Conservation (phyloP, 2,888 invertebrate species). For the Drosophila monieri region DNA sequence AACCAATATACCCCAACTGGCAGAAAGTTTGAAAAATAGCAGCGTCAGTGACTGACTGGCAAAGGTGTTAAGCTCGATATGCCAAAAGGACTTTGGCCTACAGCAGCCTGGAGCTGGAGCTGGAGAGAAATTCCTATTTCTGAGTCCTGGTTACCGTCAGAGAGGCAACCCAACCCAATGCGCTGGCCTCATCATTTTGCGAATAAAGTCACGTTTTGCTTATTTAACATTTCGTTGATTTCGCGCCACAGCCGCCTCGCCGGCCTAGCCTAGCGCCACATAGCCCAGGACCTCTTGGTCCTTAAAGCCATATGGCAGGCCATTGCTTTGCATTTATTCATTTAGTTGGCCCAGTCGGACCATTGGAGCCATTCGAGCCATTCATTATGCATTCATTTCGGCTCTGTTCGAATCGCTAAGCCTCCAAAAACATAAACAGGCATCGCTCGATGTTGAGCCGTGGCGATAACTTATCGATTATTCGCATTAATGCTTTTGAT, state of each 20-base stretch:
- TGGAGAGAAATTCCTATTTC: not conserved
- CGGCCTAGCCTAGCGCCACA: no score
- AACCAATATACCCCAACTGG: not conserved
- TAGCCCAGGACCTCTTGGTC: not conserved
- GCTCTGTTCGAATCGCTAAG: slow-evolving; percentile 23
- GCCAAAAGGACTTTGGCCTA: not conserved
- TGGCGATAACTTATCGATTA: slow-evolving; percentile 43
- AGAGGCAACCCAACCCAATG: not conserved
- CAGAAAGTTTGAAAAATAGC: not conserved
- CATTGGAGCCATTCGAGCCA: slow-evolving; percentile 8
- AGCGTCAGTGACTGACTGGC: slow-evolving; percentile 14
- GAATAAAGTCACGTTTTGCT: slow-evolving; percentile 79
- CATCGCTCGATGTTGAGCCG: slow-evolving; percentile 4
- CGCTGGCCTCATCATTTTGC: slow-evolving; percentile 66
- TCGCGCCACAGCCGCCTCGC: slow-evolving; percentile 5
- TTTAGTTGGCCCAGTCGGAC: slow-evolving; percentile 11
- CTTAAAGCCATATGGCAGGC: slow-evolving; percentile 51
- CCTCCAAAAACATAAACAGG: slow-evolving; percentile 18
- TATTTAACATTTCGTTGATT: slow-evolving; percentile 79
- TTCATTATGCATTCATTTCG: slow-evolving; percentile 45
- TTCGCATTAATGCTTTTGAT: slow-evolving; percentile 28
- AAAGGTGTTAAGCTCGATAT: slow-evolving; percentile 22
- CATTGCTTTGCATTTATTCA: slow-evolving; percentile 44
- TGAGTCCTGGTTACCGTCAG: not conserved
- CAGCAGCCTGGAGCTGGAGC: not conserved